A percentile compares a stretch with the other conserved stretches of the same genome.
These are phyloP conservation scores for Norana najaformis DNA, from an alignment of 2,888 invertebrate species.

Conservation along the genomic window DNA sequence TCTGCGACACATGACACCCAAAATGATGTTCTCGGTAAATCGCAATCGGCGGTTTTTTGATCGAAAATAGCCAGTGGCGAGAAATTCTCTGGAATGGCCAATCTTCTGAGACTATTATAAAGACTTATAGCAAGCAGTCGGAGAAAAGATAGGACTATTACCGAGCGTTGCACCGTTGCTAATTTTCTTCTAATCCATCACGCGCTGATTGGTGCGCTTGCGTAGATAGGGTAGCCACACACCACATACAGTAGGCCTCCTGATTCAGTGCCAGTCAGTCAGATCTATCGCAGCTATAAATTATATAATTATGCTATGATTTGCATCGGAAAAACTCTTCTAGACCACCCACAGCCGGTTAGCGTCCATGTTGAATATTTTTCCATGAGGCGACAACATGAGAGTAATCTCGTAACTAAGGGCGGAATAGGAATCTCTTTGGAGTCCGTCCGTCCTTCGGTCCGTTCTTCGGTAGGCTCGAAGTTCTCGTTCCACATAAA, in stretches of 20 bases:
- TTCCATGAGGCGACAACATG: background rate
- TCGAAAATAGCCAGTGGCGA: background rate
- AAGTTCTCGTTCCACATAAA: background rate
- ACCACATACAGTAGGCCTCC: background rate
- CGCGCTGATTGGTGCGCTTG: background rate
- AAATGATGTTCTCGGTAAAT: background rate
- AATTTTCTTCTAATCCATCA: background rate
- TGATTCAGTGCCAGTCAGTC: background rate
- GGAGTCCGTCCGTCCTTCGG: background rate
- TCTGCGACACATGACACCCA: background rate
- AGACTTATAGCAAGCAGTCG: background rate
- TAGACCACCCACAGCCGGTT: background rate
- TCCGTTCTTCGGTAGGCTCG: background rate
- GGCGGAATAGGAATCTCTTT: background rate
- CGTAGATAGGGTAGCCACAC: background rate
- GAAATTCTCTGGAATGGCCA: background rate
- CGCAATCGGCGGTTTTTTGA: background rate
- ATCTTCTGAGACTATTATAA: background rate
- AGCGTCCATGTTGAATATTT: constrained; percentile 5
- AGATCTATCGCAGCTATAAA: background rate
- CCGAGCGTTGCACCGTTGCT: background rate
- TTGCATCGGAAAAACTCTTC: background rate
- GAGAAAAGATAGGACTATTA: background rate
- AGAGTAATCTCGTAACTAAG: background rate
- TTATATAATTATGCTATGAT: background rate